Base-by-base conservation (phyloP, 2,113 vertebrate genomes). In the Elanus axillaris region DNA sequence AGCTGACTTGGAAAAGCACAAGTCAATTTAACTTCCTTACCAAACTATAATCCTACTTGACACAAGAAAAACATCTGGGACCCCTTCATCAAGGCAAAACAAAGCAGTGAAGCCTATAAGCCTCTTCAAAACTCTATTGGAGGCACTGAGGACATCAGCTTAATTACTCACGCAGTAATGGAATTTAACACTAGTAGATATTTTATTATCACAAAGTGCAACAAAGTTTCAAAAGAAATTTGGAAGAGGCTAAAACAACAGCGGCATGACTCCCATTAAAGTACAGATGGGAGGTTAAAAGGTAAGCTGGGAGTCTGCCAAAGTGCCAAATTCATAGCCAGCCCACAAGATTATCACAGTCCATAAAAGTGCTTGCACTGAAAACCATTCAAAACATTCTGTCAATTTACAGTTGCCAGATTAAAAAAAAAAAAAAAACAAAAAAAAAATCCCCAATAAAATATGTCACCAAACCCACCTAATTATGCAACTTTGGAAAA, bases 231-330 rank as follows among this genome's bases (percentile, higher is more conserved):
- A 80, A 93, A 91, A 94, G 63, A 80, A 83, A 86, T 83, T 58
- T 93, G 47, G 26, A 88, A 86, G 85, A 86, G n/a, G 68, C 71
- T 96, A 88, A 96, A 93, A 43, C 75, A 94, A 88, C 50, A 88
- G 67, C 50, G 92, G 48, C 17, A 34, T 34, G 45, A 94, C 63
- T 83, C 50, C 71, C 2, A 0, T 50, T 64, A 53, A 86, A 58
- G 48, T 80, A 86, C n/a, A 90, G 42, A 73, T 18, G 38, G 17
- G 73, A 94, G 91, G 89, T 84, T 80, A 97, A 94, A 91, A 95
- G 77, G 93, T 94, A 93, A 97, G 13, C n/a, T 82, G 76, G 8
- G 36, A 93, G 38, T 32, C 56, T 94, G 89, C 45, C 79, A 87
- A 88, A 73, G 21, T 59, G 47, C 36, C 86, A 92, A 75, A 87